Conservation (phyloP, 2,797 vertebrate species). For the Chelon labrosus region DNA sequence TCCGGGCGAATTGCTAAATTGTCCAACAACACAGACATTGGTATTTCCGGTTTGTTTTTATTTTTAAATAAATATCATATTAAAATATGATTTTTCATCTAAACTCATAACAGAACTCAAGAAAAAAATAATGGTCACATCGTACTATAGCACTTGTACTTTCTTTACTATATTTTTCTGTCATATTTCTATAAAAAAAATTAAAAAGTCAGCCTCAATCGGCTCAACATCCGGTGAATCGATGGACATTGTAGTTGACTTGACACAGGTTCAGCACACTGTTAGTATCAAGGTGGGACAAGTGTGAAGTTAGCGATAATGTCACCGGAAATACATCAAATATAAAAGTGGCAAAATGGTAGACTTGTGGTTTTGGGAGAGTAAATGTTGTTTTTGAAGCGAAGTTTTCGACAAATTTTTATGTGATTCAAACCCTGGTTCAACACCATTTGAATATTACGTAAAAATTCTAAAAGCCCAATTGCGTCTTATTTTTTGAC, state of each 20-base stretch:
- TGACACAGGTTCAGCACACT: not conserved
- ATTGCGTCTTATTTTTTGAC: conserved; percentile 47
- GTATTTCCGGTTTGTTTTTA: conserved; percentile 26
- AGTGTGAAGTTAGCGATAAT: not conserved
- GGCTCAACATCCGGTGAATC: conserved; percentile 7
- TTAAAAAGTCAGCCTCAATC: not conserved
- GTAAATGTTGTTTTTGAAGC: not conserved
- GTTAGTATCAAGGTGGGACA: no score
- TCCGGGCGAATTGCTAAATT: not conserved
- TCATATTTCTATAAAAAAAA: not conserved
- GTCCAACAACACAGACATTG: not conserved
- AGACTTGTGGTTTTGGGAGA: not conserved
- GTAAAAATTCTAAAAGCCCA: not conserved
- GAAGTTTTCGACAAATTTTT: accelerated
- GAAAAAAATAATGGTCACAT: not conserved
- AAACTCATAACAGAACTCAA: not conserved
- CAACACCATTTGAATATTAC: not conserved
- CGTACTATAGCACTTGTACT: not conserved
- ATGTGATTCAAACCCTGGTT: no score
- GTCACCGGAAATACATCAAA: conserved; percentile 1
- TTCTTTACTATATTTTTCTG: not conserved
- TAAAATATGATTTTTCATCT: not conserved
- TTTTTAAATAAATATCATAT: conserved; percentile 45
- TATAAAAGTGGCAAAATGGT: not conserved
- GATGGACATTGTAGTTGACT: not conserved